These are phyloP conservation scores for Parazoanthus darwini DNA, from an alignment of 92 coral and sea anemone genomes.

Conservation along the genomic window DNA sequence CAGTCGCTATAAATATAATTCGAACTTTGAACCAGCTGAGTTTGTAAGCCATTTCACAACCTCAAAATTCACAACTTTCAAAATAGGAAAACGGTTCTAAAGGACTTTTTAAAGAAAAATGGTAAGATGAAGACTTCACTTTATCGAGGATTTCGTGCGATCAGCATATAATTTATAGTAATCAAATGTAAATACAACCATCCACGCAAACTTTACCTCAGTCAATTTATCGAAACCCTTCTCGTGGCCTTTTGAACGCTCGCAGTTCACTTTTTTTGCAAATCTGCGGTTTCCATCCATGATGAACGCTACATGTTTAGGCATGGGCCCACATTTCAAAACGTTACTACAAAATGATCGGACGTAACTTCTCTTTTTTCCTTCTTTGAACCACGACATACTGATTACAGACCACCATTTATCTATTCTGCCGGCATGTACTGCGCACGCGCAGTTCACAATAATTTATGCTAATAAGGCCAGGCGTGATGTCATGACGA, in stretches of 20 bases:
- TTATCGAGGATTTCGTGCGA: background rate
- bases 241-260: conserved; percentile 97
- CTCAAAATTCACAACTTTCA: too few relatives aligned
- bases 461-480: conserved; percentile 10
- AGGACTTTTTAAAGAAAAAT: too few relatives aligned
- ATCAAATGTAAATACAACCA: background rate
- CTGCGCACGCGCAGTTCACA: conserved; percentile 29
- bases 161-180: background rate
- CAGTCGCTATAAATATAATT: background rate
- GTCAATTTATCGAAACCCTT: conserved; percentile 96
- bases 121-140: too few relatives aligned
- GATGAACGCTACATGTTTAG: conserved; percentile 93
- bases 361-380: conserved; percentile 67
- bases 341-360: conserved; percentile 91
- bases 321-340: conserved; percentile 86
- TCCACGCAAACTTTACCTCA: conserved; percentile 60
- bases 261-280: conserved; percentile 90
- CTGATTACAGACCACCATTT: background rate
- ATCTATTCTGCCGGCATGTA: background rate
- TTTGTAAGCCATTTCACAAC: background rate
- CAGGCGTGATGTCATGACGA: conserved; percentile 91
- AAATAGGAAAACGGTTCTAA: background rate
- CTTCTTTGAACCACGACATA: conserved; percentile 89
- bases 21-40: background rate
- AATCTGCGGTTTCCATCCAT: conserved; percentile 99